Percentiles rank a stretch among this genome's conserved stretches.
Evolutionary conservation across 2,797 vertebrate species (phyloP).

Genomic region (Gobio occitaniae): DNA sequence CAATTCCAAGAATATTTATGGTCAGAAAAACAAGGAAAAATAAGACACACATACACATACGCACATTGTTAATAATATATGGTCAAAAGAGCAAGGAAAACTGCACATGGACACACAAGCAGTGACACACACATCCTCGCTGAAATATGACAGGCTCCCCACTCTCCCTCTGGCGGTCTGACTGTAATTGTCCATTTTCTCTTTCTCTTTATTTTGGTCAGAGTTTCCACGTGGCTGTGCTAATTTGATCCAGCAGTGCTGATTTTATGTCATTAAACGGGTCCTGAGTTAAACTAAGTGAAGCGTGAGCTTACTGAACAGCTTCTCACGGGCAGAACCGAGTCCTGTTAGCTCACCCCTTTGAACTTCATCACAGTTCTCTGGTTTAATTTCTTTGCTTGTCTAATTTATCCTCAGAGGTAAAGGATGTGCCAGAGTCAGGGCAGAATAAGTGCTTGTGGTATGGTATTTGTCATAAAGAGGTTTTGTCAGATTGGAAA

Average conservation of each 20-base stretch:
- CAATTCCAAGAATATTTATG: constrained; percentile 24
- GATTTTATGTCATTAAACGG: constrained; percentile 63
- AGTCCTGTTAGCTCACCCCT: constrained; percentile 7
- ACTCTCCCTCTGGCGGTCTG: constrained; percentile 22
- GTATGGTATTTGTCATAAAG: constrained; percentile 49
- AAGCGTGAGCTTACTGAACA: constrained; percentile 67
- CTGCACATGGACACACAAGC: neutral
- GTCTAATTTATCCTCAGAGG: constrained; percentile 30
- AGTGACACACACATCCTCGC: constrained; percentile 19
- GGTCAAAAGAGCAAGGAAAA: constrained; percentile 18
- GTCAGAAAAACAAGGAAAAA: constrained; percentile 2
- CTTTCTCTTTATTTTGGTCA: constrained; percentile 71
- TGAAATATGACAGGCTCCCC: constrained; percentile 39
- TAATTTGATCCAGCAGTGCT: constrained; percentile 76
- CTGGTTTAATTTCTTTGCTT: constrained; percentile 26
- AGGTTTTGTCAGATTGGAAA: constrained; percentile 53
- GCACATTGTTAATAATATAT: neutral
- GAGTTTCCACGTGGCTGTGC: constrained; percentile 68
- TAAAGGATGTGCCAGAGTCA: constrained; percentile 14
- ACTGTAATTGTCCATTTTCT: constrained; percentile 57
- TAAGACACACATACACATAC: neutral
- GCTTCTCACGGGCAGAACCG: constrained; percentile 9
- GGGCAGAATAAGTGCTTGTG: constrained; percentile 21
- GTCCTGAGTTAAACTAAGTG: constrained; percentile 62
- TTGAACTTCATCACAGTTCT: constrained; percentile 33